Base-by-base conservation (phyloP, 1,140 invertebrate genomes). In the Tetramorium parvispinum region DNA sequence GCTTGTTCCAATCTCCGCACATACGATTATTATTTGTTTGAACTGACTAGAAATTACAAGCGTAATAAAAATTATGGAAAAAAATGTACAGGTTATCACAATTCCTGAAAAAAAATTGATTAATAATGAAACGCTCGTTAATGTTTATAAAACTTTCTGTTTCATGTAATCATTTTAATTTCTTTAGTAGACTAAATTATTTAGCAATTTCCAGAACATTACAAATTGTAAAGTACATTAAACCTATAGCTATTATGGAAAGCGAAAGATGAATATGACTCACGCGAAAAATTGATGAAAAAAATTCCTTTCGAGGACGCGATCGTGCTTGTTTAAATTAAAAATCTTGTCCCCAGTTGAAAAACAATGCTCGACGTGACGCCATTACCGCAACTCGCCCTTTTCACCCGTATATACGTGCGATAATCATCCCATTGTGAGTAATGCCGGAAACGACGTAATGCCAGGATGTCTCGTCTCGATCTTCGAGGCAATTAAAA, bases 401-500 rank as follows among this genome's bases (percentile, higher is more conserved):
- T 77, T 85, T 85, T 77, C 59, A 78, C 16, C 18, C 61, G 46
- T 49, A 37, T 57, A 77, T 51, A 70, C 24, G 46, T 18, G 78
- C 55, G 21, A 79, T 82, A 87, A 76, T 70, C 46, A 70, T 51
- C 53, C 63, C 40, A 85, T 85, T 87, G 85, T 71, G 75, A 88
- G 40, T 73, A 85, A 88, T 75, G 65, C 77, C 88, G 87, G 82
- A 81, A 85, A 88, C 66, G 32, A 66, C 57, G 82, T 85, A 75
- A 88, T 87, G 53, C 77, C 61, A 78, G 61, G 49, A 86, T 83
- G 77, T 77, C 71, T 75, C 40, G 73, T 71, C 73, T 85, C 21
- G 71, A 87, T 88, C 87, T 85, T 73, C 37, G 66, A 21, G 16
- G 76, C 40, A 87, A 89, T 89, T 88, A 89, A 89, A 86, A 89